These are phyloP conservation scores for Apis dorsata DNA, from an alignment of 1,140 invertebrate genomes.

Conservation along the genomic window DNA sequence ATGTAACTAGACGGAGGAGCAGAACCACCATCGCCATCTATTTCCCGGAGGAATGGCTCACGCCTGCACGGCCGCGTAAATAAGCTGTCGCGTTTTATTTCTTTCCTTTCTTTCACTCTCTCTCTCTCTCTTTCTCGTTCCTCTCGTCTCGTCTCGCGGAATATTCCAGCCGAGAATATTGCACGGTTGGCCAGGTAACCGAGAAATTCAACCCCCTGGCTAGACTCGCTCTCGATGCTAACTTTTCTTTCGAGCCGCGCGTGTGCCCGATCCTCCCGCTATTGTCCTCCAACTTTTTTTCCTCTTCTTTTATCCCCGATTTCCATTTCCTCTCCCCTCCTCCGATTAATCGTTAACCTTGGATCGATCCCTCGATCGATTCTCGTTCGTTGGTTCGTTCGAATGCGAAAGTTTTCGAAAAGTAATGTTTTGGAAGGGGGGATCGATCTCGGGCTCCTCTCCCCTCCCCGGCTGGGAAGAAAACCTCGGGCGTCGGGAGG, in stretches of 20 bases:
- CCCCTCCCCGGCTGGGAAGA: neutral
- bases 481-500: too few species aligned
- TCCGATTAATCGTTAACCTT: neutral
- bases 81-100: constrained; percentile 64
- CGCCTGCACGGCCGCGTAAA: constrained; percentile 53
- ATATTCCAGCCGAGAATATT: constrained; percentile 60
- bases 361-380: neutral
- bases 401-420: neutral
- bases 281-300: neutral
- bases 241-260: neutral
- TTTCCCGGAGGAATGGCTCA: constrained; percentile 53
- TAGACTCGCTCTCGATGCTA: constrained; percentile 37
- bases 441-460: neutral
- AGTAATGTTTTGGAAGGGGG: neutral
- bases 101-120: constrained; percentile 20
- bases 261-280: neutral
- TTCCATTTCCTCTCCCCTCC: neutral
- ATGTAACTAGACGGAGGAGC: constrained; percentile 17
- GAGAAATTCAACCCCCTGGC: constrained; percentile 60
- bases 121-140: too few species aligned
- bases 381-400: neutral
- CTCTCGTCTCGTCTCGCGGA: constrained; percentile 47
- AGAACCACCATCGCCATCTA: constrained; percentile 39
- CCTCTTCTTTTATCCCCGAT: neutral
- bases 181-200: constrained; percentile 58